phyloP scores from a whole-genome alignment of 2,797 vertebrate species.

The Sebastes steindachneri region DNA sequence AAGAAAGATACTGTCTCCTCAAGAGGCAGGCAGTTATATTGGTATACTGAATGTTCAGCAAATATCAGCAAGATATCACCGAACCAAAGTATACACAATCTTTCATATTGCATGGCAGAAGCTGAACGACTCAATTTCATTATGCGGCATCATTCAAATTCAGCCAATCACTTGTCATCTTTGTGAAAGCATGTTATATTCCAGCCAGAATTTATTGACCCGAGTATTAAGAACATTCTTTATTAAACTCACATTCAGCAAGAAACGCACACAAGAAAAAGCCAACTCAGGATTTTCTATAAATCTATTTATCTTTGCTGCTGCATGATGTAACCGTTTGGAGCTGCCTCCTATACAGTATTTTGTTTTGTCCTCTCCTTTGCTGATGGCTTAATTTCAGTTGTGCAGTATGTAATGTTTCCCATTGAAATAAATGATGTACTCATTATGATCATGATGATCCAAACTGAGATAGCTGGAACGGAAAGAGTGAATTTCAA shows the following conservation, averaged over 20 bases:
- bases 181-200: slow-evolving; percentile 1
- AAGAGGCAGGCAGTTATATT: not conserved
- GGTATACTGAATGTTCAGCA: not conserved
- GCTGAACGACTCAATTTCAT: not conserved
- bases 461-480: slow-evolving; percentile 9
- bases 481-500: not conserved
- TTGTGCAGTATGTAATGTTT: not conserved
- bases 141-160: slow-evolving; percentile 5
- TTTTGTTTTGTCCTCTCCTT: not conserved
- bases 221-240: slow-evolving; percentile 18
- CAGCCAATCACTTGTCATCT: slow-evolving; percentile 21
- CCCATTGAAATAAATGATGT: not conserved
- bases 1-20: not conserved
- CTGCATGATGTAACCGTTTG: not conserved
- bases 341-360: not conserved
- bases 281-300: slow-evolving; percentile 22
- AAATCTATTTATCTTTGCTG: slow-evolving; percentile 23
- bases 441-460: not conserved
- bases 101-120: not conserved
- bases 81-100: not conserved
- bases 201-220: slow-evolving; percentile 3
- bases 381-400: not conserved
- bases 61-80: not conserved
- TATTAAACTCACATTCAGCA: slow-evolving; percentile 29
- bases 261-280: slow-evolving; percentile 15